Percentiles rank a stretch among this genome's conserved stretches.
Conservation (phyloP, 1,140 invertebrate genomes). For the Octopus bimaculoides region DNA sequence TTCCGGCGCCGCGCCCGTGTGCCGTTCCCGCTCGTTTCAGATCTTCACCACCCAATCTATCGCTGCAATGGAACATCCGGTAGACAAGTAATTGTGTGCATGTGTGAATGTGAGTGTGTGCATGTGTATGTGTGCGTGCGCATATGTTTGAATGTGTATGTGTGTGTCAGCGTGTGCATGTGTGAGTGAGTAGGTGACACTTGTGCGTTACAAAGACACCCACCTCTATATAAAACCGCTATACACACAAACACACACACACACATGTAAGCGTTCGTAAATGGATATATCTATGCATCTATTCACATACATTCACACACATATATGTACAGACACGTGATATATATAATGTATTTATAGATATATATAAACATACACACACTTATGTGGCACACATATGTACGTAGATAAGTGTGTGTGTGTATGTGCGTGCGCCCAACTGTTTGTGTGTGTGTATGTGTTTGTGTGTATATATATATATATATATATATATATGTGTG, state of each 20-base stretch:
- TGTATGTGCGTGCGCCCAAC: not conserved
- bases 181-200: too few species aligned
- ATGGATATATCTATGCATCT: not conserved
- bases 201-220: too few species aligned
- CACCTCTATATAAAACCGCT: too few species aligned
- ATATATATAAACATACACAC: too few species aligned
- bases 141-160: not conserved
- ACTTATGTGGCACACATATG: too few species aligned
- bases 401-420: not conserved
- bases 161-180: not conserved
- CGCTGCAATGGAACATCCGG: not conserved
- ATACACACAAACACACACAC: too few species aligned
- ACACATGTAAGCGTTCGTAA: not conserved
- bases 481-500: not conserved
- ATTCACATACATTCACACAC: not conserved
- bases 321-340: not conserved
- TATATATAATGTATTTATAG: too few species aligned
- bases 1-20: too few species aligned
- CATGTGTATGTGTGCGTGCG: not conserved
- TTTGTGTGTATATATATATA: not conserved
- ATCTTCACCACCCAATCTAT: too few species aligned
- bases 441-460: not conserved
- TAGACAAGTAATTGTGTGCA: not conserved
- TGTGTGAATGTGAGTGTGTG: constrained; percentile 3
- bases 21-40: too few species aligned